Percentiles rank a stretch among this genome's conserved stretches.
Evolutionary conservation across 2,888 invertebrate species (phyloP).

Genomic region (Ophion slaviceki): DNA sequence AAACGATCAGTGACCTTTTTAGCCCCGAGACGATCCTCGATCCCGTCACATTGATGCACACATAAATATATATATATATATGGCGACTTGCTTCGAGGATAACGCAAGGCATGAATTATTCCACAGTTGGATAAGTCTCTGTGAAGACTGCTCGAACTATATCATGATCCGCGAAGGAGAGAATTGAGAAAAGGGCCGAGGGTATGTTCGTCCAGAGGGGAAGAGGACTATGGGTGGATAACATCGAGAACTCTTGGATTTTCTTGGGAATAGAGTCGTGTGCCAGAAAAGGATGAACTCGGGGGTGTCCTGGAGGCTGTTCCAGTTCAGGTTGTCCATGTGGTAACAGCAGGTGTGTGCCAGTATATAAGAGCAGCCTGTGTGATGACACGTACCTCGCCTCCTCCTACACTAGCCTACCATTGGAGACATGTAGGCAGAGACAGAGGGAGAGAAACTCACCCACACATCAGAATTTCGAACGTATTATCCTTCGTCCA

Average conservation of each 20-base stretch:
- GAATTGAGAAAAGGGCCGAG: slow-evolving; percentile 27
- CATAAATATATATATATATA: background rate
- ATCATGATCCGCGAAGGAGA: slow-evolving; percentile 31
- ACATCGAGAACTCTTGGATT: slow-evolving; percentile 61
- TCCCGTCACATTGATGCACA: background rate
- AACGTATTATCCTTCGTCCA: slow-evolving; percentile 65
- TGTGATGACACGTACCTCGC: background rate
- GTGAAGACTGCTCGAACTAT: slow-evolving; percentile 39
- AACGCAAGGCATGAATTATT: slow-evolving; percentile 63
- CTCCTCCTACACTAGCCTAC: background rate
- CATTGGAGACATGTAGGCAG: background rate
- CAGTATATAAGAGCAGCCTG: slow-evolving; percentile 40
- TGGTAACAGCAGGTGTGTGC: slow-evolving; percentile 55
- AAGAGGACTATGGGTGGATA: slow-evolving; percentile 19
- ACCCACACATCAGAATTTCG: slow-evolving; percentile 14
- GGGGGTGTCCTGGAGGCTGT: slow-evolving; percentile 32
- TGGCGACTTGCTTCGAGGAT: background rate
- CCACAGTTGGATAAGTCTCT: slow-evolving; percentile 54
- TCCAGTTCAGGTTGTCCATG: slow-evolving; percentile 20
- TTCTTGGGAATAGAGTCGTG: slow-evolving; percentile 61
- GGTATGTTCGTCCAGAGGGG: background rate
- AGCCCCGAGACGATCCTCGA: background rate
- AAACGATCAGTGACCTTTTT: slow-evolving; percentile 9
- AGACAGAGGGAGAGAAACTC: background rate
- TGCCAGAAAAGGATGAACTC: slow-evolving; percentile 39